Evolutionary conservation across 2,113 vertebrate genomes (phyloP), one percentile per base, ranked within the genome.

Genomic region (Gambusia affinis): DNA sequence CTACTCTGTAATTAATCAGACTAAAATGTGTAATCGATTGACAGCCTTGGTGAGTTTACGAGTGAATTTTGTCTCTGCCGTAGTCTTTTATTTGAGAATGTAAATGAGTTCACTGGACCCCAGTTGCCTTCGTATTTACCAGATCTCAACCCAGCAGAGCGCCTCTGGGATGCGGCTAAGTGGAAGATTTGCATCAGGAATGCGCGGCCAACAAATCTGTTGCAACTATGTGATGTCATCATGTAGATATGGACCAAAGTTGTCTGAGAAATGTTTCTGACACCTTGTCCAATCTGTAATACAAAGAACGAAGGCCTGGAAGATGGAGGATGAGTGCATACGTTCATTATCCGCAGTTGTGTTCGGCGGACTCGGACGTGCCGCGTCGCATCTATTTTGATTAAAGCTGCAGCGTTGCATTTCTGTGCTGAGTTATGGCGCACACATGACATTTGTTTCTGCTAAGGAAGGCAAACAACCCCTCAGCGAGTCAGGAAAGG

Each of bases 361-460:
- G 80, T 80, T 61, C 78, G 14, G 75, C 60, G 73, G 72, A 85
- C 39, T 35, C 72, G 77, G 72, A 72, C 70, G 31, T 37, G 70
- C 28, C 78, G 42, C 76, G 42, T 89, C 68, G 68, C 73, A 87
- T 89, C 88, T 88, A 67, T 90, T 89, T 83, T 83, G 74, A 87
- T 82, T 82, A 88, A 79, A 63, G 67, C 76, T 64, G 24, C 8
- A 3, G 5, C 24, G 7, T 57, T 57, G 51, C 51, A 3, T 60
- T 76, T 65, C 71, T 71, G 75, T 67, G 27, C 37, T 39, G 64
- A 67, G 66, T 85, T 81, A 62, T 63, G 31, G 76, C 12, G n/a
- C 69, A 60, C 70, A 60, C 73, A 51, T 76, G 33, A 76, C 66
- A 42, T 78, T 61, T 73, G 73, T 81, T 84, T 83, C 24, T 69